Base-by-base conservation (phyloP, 2,888 invertebrate species). In the Pyralis farinalis region DNA sequence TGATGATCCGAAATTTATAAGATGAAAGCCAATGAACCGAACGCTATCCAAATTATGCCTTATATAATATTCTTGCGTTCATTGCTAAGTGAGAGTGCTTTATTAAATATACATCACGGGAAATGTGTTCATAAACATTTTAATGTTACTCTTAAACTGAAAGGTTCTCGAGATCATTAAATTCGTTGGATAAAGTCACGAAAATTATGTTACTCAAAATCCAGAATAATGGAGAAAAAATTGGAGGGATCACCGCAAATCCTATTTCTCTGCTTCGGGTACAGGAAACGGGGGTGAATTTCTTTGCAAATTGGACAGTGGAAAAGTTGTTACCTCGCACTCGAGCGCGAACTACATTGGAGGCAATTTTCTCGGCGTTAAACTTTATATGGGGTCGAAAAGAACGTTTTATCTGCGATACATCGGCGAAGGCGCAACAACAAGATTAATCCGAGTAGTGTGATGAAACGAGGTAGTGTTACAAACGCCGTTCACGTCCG, bases 301-400 rank as follows among this genome's bases (percentile, higher is more conserved):
- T 63, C 60, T 60, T 57, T 61, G 65, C 63, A 75, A 75, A 75
- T 75, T 68, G 71, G 64, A 71, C 70, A 71, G 61, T 59, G 58
- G 63, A 65, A 64, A 69, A 69, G 57, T 70, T 63, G 63, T 64
- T 65, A 64, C 63, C 63, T 56, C 55, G 25, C 27, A 55, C 61
- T 52, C 50, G 53, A 52, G 55, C 55, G 55, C 55, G 55, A 65
- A 66, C 58, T 58, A 57, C 57, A 62, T 56, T 47, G 53, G 58
- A 62, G 63, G 56, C 63, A 65, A 64, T 71, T 67, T 68, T 60
- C 61, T 65, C 56, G 43, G 49, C 60, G 62, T 60, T 54, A 58
- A 63, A 63, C 64, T 66, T 57, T 51, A 49, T 53, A 48, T 46
- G 50, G 40, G 40, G 43, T 43, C 44, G 43, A 43, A 46, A 49